Percentiles rank a stretch among this genome's conserved stretches.
Evolutionary conservation across 2,797 vertebrate species (phyloP).

Genomic region (Lophius americanus): DNA sequence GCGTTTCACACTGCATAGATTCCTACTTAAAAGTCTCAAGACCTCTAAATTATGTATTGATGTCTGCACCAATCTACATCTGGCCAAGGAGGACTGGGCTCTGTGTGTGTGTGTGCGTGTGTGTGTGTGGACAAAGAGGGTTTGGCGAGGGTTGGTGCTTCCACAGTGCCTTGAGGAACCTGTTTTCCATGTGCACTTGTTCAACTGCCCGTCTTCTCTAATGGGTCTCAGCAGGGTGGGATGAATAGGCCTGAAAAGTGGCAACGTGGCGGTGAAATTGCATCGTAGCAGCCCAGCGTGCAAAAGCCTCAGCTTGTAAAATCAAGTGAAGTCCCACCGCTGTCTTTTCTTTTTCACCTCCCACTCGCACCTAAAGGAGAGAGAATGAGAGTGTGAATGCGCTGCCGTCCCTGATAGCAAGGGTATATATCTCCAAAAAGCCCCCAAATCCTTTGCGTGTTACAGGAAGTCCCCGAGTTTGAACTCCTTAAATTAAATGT

Average conservation of each 20-base stretch:
- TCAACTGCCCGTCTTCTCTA: slow-evolving; percentile 81
- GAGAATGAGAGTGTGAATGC: slow-evolving; percentile 2
- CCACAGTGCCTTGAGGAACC: slow-evolving; percentile 87
- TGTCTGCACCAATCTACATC: slow-evolving; percentile 91
- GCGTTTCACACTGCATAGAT: slow-evolving; percentile 86
- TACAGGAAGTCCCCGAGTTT: no score
- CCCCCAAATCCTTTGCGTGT: no score
- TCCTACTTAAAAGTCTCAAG: slow-evolving; percentile 95
- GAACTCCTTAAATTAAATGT: no score
- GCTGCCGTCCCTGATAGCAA: no score
- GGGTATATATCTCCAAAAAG: no score
- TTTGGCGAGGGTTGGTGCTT: slow-evolving; percentile 34
- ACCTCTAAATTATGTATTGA: slow-evolving; percentile 97
- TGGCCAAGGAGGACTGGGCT: slow-evolving; percentile 75
- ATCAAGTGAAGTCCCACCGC: slow-evolving; percentile 61
- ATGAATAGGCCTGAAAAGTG: slow-evolving; percentile 70
- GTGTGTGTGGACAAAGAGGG: slow-evolving; percentile 26
- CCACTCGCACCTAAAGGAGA: slow-evolving; percentile 30
- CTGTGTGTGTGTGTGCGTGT: slow-evolving; percentile 39
- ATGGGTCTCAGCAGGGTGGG: slow-evolving; percentile 82
- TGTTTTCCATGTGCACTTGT: slow-evolving; percentile 89
- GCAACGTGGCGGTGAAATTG: slow-evolving; percentile 66
- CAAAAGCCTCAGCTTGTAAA: slow-evolving; percentile 31
- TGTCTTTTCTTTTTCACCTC: slow-evolving; percentile 51
- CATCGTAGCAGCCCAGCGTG: slow-evolving; percentile 59